Evolutionary conservation across 2,113 vertebrate genomes (phyloP), one percentile per base, ranked within the genome.

Genomic region (Mustelus asterias): DNA sequence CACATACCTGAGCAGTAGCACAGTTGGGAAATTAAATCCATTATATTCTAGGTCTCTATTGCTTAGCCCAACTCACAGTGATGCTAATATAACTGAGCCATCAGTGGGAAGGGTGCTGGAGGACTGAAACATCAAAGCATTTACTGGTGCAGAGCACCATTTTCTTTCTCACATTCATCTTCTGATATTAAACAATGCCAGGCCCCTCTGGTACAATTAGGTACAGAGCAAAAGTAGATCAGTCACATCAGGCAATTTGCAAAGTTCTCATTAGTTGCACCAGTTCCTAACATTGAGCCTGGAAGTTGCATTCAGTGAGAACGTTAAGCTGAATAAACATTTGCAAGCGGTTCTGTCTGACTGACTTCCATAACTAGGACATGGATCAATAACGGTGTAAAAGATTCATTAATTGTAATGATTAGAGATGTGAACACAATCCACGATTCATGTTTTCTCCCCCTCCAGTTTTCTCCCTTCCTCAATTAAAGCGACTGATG

Each of bases 181-280:
- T 33, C 78, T 83, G n/a, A 16, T 37, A 83, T 41, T 83, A 83
- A 80, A 26, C 33, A 37, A 14, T n/a, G 3, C 16, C 78, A 83
- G n/a, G n/a, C n/a, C 78, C n/a, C n/a, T 83, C 14, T 83, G 2
- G 78, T 83, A 37, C 78, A 83, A 83, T 83, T 83, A 41, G n/a
- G 37, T 41, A 33, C 78, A 83, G 78, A 83, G 13, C n/a, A 83
- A 83, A 41, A 14, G 3, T 83, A 76, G 72, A 33, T 37, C 78
- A 37, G 14, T 37, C 78, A 83, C 2, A 83, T 83, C n/a, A 37
- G 16, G n/a, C n/a, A 83, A 37, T 83, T 83, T 41, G 78, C 78
- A 83, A 83, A 83, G 78, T 83, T 41, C 78, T 83, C 78, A 83
- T 83, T 83, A 83, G 78, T 83, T 83, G n/a, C 78, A 83, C 78